Percentiles rank a stretch among this genome's conserved stretches.
These are phyloP conservation scores for Ageneiosus marmoratus DNA, from an alignment of 2,113 vertebrate species.

Conservation along the genomic window DNA sequence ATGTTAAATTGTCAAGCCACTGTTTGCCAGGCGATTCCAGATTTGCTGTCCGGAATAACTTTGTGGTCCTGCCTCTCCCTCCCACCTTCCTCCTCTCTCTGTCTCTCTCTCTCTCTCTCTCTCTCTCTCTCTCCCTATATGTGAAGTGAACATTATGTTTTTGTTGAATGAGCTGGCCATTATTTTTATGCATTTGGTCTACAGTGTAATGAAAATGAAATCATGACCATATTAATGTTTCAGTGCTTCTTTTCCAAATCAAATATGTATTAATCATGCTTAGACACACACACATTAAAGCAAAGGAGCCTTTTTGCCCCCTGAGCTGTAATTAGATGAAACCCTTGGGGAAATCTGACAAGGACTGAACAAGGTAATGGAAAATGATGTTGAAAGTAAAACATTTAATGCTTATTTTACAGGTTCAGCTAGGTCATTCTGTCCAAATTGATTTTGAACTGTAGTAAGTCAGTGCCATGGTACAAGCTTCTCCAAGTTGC, in stretches of 20 bases:
- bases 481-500: constrained; percentile 72
- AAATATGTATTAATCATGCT: constrained; percentile 45
- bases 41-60: background rate
- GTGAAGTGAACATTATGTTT: background rate
- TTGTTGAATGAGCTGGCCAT: background rate
- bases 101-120: background rate
- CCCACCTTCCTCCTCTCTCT: background rate
- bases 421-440: constrained; percentile 76
- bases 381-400: constrained; percentile 71
- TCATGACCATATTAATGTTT: constrained; percentile 32
- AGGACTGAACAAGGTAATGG: constrained; percentile 50
- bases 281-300: constrained; percentile 11
- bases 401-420: constrained; percentile 80
- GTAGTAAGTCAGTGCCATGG: constrained; percentile 77
- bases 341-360: constrained; percentile 33
- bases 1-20: constrained; percentile 25
- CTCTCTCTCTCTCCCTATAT: background rate
- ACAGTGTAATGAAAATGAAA: constrained; percentile 29
- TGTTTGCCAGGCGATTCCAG: background rate
- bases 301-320: constrained; percentile 4
- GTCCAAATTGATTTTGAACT: constrained; percentile 73
- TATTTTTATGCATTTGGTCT: constrained; percentile 4
- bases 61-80: background rate
- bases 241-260: constrained; percentile 32
- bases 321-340: constrained; percentile 28